Base-by-base conservation (phyloP, 2,113 vertebrate species). In the Scalopus aquaticus region DNA sequence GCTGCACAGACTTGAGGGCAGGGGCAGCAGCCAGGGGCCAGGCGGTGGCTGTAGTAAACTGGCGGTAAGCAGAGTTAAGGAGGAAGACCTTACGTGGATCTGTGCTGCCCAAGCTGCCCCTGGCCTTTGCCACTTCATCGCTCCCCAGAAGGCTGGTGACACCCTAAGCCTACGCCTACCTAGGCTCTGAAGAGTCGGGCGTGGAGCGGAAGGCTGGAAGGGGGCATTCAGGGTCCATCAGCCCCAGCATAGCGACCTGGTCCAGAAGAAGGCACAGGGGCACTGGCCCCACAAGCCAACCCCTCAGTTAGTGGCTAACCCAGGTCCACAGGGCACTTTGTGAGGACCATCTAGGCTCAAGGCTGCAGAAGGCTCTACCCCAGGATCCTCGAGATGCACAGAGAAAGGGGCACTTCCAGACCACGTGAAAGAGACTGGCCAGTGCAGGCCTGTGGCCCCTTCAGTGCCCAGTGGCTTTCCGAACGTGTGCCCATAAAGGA, bases 121-220 rank as follows among this genome's bases (percentile, higher is more conserved):
- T 56, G 32, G 65, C 30, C 42, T 56, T 32, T 22, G 56, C 64
- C 56, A 46, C 37, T 32, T 6, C 3, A 44, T 26, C 42, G 30
- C n/a, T 32, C 28, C 24, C 49, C 19, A 2, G 54, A 32, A 62
- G 19, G 46, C 56, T n/a, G 42, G 6, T 11, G 22, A 35, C 39
- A 17, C 17, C 32, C 39, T 30, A 12, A 82, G 76, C 35, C 37
- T 10, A 2, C 5, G 83, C 60, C n/a, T 13, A 16, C 73, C 19
- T 24, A 1, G 3, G 39, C 39, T 64, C 72, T n/a, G 4, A 4
- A 6, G 72, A 5, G 46, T 2, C 0, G 7, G 51, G 24, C 1
- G 1, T 15, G 32, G 58, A 60, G 17, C 7, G 11, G 3, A 51
- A 39, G 19, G 42, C 8, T 0, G 69, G 54, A 7, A 56, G 20